Base-by-base conservation (phyloP, 2,797 vertebrate species). In the Merluccius polli region DNA sequence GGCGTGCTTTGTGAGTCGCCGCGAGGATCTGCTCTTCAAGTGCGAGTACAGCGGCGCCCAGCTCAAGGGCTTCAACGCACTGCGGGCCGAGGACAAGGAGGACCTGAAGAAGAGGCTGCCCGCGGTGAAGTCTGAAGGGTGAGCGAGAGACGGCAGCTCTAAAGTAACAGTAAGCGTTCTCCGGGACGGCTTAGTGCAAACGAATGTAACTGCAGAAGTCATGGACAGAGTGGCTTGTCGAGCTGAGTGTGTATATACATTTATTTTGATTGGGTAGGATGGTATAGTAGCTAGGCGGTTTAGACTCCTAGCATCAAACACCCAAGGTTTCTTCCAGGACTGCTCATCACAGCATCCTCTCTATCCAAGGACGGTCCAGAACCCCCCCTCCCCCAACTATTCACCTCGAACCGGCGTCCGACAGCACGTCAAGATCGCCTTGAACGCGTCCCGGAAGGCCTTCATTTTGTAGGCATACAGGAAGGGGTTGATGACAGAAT, bases 81-180 rank as follows among this genome's bases (percentile, higher is more conserved):
- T 99, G 8, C 88, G 92, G 4, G 89, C 93, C 0, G 96, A 98
- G 76, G 98, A 99, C 88, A 95, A 96, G 84, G 96, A 95, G n/a
- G 89, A 93, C 69, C 93, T 99, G n/a, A 97, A 97, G 88, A 95
- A 93, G 89, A 94, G 95, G 82, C 96, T 99, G 30, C 96, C 96
- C 0, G 88, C 83, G 1, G 87, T 96, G 75, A 98, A 98, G 90
- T 92, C 79, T 6, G 96, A 99, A 85, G 97, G 96, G 98, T 99
- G 92, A 81, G 96, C 48, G 1, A 6, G 63, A 15, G 6, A 48
- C 12, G 10, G 41, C 27, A 32, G 18, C 27, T 9, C n/a, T 71
- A 41, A 24, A 4, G 8, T 68, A 31, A 30, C 65, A 0, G 11
- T 11, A 30, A n/a, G n/a, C n/a, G n/a, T n/a, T n/a, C n/a, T n/a